Conservation (phyloP, 1,140 invertebrate species). For the Sinella curviseta region DNA sequence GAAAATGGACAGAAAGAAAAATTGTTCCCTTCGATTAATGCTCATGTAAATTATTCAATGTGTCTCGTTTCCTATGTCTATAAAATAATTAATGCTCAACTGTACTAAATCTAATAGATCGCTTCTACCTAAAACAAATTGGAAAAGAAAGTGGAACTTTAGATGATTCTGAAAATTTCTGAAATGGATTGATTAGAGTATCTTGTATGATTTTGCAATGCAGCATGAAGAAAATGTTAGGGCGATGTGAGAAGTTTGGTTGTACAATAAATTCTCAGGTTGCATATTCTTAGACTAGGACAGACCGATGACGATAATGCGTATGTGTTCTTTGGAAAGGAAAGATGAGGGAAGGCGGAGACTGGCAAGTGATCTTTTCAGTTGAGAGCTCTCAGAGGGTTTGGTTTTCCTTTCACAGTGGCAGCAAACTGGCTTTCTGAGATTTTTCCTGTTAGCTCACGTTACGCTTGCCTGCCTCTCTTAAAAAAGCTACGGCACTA, state of each 20-base stretch:
- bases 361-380: slow-evolving; percentile 9
- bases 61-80: not conserved
- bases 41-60: not conserved
- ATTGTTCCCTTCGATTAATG: not conserved
- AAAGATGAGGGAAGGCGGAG: slow-evolving; percentile 14
- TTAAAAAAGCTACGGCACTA: not conserved
- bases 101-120: not conserved
- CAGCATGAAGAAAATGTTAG: not conserved
- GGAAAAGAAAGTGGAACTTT: not conserved
- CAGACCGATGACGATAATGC: not conserved
- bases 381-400: slow-evolving; percentile 3
- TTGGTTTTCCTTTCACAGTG: slow-evolving; percentile 19
- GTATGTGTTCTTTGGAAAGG: not conserved
- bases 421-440: slow-evolving; percentile 1
- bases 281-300: no score
- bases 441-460: not conserved
- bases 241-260: not conserved
- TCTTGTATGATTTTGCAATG: no score
- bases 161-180: no score
- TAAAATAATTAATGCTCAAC: not conserved
- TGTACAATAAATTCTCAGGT: not conserved
- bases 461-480: not conserved
- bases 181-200: no score
- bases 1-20: slow-evolving; percentile 12
- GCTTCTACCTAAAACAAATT: not conserved